These are phyloP conservation scores for Python bivittatus DNA, from an alignment of 2,113 vertebrate species.

Conservation along the genomic window DNA sequence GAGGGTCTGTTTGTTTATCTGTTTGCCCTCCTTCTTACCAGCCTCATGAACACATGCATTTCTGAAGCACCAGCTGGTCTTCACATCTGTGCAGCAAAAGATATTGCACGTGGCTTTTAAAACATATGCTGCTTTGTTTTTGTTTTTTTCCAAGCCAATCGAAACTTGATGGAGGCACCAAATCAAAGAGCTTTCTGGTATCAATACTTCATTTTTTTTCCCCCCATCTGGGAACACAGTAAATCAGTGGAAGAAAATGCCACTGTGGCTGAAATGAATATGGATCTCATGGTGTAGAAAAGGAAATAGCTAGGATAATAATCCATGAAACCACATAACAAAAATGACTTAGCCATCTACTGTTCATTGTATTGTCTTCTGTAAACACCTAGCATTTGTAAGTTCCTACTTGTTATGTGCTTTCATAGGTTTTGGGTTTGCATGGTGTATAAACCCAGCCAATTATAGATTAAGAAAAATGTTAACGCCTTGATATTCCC, in stretches of 20 bases:
- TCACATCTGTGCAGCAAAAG: slow-evolving; percentile 80
- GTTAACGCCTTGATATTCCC: too few species aligned
- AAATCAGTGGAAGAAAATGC: slow-evolving; percentile 8
- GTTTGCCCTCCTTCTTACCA: slow-evolving; percentile 64
- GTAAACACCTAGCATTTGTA: not conserved
- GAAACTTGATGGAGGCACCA: slow-evolving; percentile 63
- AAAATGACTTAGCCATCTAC: not conserved
- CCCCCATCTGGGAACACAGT: slow-evolving; percentile 32
- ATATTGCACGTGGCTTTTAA: slow-evolving; percentile 64
- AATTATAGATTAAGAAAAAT: too few species aligned
- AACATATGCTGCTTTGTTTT: slow-evolving; percentile 64
- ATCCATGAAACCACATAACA: not conserved
- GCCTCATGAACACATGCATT: slow-evolving; percentile 74
- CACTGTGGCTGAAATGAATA: not conserved
- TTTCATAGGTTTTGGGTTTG: too few species aligned
- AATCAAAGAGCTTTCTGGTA: slow-evolving; percentile 63
- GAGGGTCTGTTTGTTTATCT: slow-evolving; percentile 31
- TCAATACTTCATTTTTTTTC: slow-evolving; percentile 19
- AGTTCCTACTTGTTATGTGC: too few species aligned
- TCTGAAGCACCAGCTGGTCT: slow-evolving; percentile 78
- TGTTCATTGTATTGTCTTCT: not conserved
- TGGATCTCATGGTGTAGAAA: not conserved
- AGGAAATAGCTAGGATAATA: slow-evolving; percentile 15
- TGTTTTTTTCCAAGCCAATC: slow-evolving; percentile 45
- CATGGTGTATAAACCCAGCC: too few species aligned